A percentile compares a stretch with the other conserved stretches of the same genome.
Conservation (phyloP, 2,113 vertebrate genomes). For the Pristiophorus japonicus region DNA sequence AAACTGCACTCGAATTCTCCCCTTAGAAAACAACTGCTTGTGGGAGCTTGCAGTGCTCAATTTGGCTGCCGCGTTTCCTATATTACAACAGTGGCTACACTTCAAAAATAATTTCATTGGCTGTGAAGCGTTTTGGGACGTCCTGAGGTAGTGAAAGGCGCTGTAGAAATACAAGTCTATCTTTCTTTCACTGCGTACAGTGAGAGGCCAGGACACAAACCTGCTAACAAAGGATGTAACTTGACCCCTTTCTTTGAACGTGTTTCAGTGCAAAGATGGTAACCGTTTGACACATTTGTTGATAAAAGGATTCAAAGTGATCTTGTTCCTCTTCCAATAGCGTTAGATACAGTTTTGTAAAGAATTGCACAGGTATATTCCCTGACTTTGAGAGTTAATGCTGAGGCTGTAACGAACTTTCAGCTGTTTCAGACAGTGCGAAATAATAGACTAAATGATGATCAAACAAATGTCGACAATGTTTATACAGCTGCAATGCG, state of each 20-base stretch:
- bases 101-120: not conserved
- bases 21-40: not conserved
- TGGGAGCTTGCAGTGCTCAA: not conserved
- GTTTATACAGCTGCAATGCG: not conserved
- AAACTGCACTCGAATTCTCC: not conserved
- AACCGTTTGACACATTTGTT: not conserved
- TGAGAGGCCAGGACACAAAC: not conserved
- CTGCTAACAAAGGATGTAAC: not conserved
- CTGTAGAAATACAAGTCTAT: not conserved
- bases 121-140: not conserved
- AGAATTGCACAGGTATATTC: too few relatives aligned
- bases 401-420: not conserved
- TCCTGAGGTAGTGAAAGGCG: not conserved
- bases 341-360: not conserved
- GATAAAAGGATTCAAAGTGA: not conserved
- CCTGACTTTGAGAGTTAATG: not conserved
- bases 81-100: not conserved
- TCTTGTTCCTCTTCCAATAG: not conserved
- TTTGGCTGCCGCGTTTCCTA: not conserved
- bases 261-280: not conserved
- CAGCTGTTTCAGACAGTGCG: conserved; percentile 8
- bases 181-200: not conserved
- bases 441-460: not conserved
- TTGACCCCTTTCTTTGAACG: not conserved
- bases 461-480: not conserved